Base-by-base conservation (phyloP, 64 coral and sea anemone genomes). In the Platygyra sinensis region DNA sequence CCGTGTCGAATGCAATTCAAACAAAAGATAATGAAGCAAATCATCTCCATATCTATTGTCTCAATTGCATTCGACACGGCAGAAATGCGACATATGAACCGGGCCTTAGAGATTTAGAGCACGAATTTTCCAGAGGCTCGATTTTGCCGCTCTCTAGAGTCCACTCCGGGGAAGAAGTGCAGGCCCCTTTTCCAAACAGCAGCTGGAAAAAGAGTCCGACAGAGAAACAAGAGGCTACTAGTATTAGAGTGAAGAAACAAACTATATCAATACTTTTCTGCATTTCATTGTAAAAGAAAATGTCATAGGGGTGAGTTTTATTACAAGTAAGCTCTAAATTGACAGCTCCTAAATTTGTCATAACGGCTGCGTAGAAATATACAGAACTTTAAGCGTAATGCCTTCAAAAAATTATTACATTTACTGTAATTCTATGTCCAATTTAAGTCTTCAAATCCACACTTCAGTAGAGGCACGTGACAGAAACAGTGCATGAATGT, bases 231-330 rank as follows among this genome's bases (percentile, higher is more conserved):
- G 15, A 76, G 17, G 36, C 0, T 9, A 49, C 5, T 12, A 15
- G 5, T 42, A 10, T 1, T 36, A 3, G 33, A 36, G 33, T 3
- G 33, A 22, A n/a, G 1, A 11, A 13, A 15, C 22, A 65, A 9
- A 25, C 4, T 33, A 42, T 16, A 24, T 4, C 32, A 22, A 32
- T 22, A 19, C 36, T 82, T 42, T 27, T 38, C 18, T 39, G 30
- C 33, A 10, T 85, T 85, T 85, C 69, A 85, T 85, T 85, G 63
- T 5, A 71, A 85, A 85, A 67, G 36, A 46, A 85, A 85, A 32
- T 63, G 20, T 22, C 39, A 46, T 13, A 50, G 25, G 27, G 39
- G 12, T 24, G 74, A 50, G 33, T 49, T 77, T 65, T 42, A 24
- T 46, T 83, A 63, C 64, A 64, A 65, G 60, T 65, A 83, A 64